Evolutionary conservation across 2,888 invertebrate genomes (phyloP).

Genomic region (Drosophila percnosoma): DNA sequence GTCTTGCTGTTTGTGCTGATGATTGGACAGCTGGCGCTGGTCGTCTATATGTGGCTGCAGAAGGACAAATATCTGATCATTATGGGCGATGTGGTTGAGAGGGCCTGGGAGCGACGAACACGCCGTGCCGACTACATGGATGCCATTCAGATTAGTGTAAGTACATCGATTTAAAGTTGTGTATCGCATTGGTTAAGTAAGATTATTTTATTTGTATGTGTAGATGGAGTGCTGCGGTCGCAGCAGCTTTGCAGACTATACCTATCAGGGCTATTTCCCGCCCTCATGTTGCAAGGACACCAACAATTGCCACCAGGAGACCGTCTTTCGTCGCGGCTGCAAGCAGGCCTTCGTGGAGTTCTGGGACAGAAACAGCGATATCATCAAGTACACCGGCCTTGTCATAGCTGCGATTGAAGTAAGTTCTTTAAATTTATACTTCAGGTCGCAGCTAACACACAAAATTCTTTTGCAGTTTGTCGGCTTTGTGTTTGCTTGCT

Average conservation of each 20-base stretch:
- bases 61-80: constrained; percentile 86
- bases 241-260: constrained; percentile 75
- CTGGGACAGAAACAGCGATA: constrained; percentile 83
- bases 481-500: constrained; percentile 93
- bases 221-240: constrained; percentile 84
- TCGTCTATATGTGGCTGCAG: constrained; percentile 89
- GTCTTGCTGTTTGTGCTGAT: constrained; percentile 90
- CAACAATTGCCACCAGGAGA: constrained; percentile 74
- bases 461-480: constrained; percentile 86
- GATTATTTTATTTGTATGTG: not conserved
- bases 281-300: constrained; percentile 81
- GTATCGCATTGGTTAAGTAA: not conserved
- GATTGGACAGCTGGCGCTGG: constrained; percentile 91
- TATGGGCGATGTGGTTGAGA: constrained; percentile 86
- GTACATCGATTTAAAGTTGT: constrained; percentile 22
- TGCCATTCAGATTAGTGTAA: constrained; percentile 82
- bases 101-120: constrained; percentile 84
- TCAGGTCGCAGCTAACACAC: not conserved
- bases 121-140: constrained; percentile 82
- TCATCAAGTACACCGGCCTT: constrained; percentile 89
- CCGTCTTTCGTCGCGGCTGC: constrained; percentile 79
- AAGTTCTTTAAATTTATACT: constrained; percentile 42
- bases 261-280: constrained; percentile 81
- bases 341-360: constrained; percentile 85
- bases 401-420: constrained; percentile 91